Conservation (phyloP, 2,797 vertebrate genomes). For the Parauchenoglanis punctatus region DNA sequence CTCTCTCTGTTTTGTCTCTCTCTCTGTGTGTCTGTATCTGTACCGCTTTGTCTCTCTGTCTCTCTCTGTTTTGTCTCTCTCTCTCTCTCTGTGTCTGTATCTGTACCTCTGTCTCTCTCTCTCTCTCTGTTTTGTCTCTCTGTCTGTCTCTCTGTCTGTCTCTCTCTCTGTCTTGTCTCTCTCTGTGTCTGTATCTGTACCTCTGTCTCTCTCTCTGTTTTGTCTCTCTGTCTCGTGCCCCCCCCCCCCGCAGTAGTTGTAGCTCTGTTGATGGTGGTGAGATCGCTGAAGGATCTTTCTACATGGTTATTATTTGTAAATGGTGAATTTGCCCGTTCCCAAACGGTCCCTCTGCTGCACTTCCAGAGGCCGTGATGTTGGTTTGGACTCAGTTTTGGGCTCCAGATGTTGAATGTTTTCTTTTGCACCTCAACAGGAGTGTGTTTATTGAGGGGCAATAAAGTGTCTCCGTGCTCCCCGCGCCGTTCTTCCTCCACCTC, state of each 20-base stretch:
- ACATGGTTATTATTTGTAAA: not conserved
- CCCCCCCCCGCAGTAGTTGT: not conserved
- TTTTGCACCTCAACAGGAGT: not conserved
- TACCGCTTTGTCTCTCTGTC: too few relatives aligned
- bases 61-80: too few relatives aligned
- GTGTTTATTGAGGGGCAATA: not conserved
- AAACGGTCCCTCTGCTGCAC: not conserved
- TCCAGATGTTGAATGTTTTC: not conserved
- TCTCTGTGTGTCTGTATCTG: too few relatives aligned
- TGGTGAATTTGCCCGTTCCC: not conserved
- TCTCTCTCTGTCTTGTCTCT: too few relatives aligned
- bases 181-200: too few relatives aligned
- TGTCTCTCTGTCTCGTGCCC: not conserved
- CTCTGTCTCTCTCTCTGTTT: too few relatives aligned
- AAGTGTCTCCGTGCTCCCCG: not conserved
- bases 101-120: too few relatives aligned
- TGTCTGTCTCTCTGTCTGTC: too few relatives aligned
- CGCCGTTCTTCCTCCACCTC: not conserved
- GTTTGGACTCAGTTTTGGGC: not conserved
- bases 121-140: too few relatives aligned
- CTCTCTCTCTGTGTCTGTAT: too few relatives aligned
- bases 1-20: too few relatives aligned
- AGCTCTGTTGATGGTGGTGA: not conserved
- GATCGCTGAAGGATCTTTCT: not conserved
- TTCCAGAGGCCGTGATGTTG: not conserved